Evolutionary conservation across 2,888 invertebrate species (phyloP).

Genomic region (Eupithecia dodoneata): DNA sequence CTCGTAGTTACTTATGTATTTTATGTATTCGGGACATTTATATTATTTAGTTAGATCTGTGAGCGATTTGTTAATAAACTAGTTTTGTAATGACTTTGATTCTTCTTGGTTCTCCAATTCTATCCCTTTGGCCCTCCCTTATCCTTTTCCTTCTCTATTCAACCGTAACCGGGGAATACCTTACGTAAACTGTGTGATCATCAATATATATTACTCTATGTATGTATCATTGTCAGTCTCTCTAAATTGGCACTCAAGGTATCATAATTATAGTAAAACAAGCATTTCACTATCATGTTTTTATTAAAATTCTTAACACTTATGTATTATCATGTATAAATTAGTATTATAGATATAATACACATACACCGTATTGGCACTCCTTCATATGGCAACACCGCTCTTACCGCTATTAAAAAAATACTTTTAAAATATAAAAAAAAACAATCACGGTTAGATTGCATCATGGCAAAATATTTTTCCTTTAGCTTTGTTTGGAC

Average conservation of each 20-base stretch:
- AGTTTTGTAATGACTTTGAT: slow-evolving; percentile 74
- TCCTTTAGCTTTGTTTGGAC: slow-evolving; percentile 53
- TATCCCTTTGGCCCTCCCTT: slow-evolving; percentile 63
- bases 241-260: slow-evolving; percentile 29
- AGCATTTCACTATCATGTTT: slow-evolving; percentile 65
- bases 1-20: slow-evolving; percentile 66
- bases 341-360: slow-evolving; percentile 64
- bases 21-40: slow-evolving; percentile 68
- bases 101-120: slow-evolving; percentile 40
- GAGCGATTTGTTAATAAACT: slow-evolving; percentile 80
- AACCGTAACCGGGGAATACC: slow-evolving; percentile 22
- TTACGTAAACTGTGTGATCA: slow-evolving; percentile 6
- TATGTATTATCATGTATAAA: slow-evolving; percentile 70
- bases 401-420: slow-evolving; percentile 47
- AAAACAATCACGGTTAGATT: slow-evolving; percentile 41
- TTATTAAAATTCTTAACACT: slow-evolving; percentile 77
- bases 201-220: slow-evolving; percentile 15
- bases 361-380: slow-evolving; percentile 76
- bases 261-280: slow-evolving; percentile 51
- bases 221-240: slow-evolving; percentile 37
- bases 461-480: slow-evolving; percentile 46
- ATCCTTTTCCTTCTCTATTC: slow-evolving; percentile 59
- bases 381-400: slow-evolving; percentile 63
- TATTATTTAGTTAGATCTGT: slow-evolving; percentile 77
- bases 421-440: slow-evolving; percentile 43